Evolutionary conservation across 2,113 vertebrate species (phyloP), one percentile per base, ranked within the genome.

Genomic region (Cricetomys ansorgei): DNA sequence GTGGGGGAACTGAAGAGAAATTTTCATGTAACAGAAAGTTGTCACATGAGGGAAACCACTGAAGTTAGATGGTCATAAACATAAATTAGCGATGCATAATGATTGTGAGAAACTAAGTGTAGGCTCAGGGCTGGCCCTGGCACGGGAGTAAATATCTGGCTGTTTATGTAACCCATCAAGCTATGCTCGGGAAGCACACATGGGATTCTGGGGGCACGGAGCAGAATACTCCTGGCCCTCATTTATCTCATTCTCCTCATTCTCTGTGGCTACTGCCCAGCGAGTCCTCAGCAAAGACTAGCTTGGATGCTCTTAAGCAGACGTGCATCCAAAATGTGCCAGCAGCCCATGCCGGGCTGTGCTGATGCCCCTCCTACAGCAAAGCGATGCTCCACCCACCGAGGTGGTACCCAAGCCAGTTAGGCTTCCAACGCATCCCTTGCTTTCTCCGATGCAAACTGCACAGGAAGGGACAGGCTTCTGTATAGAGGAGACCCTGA

Each of bases 281-380:
- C 94, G 92, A 92, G 59, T 96, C 94, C 95, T 89, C n/a, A 0
- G 0, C 65, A 86, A 89, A 81, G 65, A 95, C 77, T 72, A 77
- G 64, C 50, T 48, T 91, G 50, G 64, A 55, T 95, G 77, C 69
- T 94, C 84, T 92, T 95, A 84, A 96, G 92, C 88, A 94, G 91
- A 92, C 89, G 62, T 91, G 40, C 67, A 34, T 84, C 94, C 59
- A 85, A 84, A 91, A 45, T 19, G 37, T 2, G 37, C 87, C 53
- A 64, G 87, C 25, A 21, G 27, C 77, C 27, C 13, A 1, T 2
- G 37, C 57, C 65, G 19, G 70, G 37, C 69, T 84, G 31, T 43
- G 9, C 70, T 11, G 27, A 9, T 17, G 25, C n/a, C 48, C 37
- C 72, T 45, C 83, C 67, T 43, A 55, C 62, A 1, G 64, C 23